These are phyloP conservation scores for Cynopterus brachyotis DNA, from an alignment of 2,113 vertebrate species.

Conservation along the genomic window DNA sequence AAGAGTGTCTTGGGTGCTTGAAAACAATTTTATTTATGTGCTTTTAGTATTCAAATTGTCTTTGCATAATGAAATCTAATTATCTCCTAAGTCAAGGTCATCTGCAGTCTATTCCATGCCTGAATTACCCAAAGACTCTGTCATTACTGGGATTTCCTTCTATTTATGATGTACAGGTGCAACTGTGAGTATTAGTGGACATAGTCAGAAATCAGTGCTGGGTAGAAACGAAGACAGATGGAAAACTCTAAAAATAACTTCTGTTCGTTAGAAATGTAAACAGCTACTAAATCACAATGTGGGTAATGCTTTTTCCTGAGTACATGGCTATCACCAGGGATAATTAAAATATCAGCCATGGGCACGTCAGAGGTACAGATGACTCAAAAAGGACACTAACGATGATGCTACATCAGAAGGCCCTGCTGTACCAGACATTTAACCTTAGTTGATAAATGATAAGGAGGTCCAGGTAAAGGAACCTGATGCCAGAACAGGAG, in stretches of 20 bases:
- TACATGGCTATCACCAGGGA: not conserved
- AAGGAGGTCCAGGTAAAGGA: not conserved
- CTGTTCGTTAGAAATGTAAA: not conserved
- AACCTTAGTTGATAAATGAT: not conserved
- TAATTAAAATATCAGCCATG: not conserved
- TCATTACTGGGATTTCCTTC: not conserved
- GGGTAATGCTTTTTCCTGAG: not conserved
- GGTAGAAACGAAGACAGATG: not conserved
- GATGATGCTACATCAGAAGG: not conserved
- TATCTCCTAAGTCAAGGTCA: constrained; percentile 21
- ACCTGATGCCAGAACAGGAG: not conserved
- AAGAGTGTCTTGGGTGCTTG: not conserved
- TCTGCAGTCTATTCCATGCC: not conserved
- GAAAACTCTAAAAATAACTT: not conserved
- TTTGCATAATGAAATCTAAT: constrained; percentile 36
- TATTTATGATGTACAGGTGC: not conserved
- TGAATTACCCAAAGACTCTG: not conserved
- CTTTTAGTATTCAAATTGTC: not conserved
- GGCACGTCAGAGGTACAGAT: not conserved
- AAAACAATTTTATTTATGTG: not conserved
- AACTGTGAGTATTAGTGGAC: not conserved
- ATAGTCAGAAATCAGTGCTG: not conserved
- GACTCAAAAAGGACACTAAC: not conserved
- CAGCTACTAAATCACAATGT: not conserved
- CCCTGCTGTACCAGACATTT: not conserved